Percentiles rank a stretch among this genome's conserved stretches.
phyloP scores from a whole-genome alignment of 1,140 invertebrate species.

The Geopemphigus sp. region DNA sequence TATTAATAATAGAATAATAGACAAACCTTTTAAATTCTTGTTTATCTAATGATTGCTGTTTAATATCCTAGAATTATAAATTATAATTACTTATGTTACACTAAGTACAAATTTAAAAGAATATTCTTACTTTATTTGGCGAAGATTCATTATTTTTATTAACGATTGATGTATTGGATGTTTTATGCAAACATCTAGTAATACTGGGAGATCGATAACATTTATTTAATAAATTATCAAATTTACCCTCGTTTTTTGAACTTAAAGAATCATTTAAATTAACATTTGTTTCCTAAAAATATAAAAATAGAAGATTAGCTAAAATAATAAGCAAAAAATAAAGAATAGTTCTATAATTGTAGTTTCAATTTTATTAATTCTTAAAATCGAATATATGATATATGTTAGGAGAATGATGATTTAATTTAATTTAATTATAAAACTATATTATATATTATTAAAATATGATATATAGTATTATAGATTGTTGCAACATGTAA shows the following conservation, averaged over 20 bases:
- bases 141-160: neutral
- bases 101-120: neutral
- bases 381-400: no score
- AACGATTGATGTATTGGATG: neutral
- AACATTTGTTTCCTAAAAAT: slow-evolving; percentile 2
- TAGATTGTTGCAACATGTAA: no score
- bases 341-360: no score
- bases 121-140: neutral
- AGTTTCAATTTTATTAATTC: no score
- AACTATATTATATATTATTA: no score
- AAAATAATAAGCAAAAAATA: no score
- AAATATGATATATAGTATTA: no score
- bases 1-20: neutral
- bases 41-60: slow-evolving; percentile 41
- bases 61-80: slow-evolving; percentile 27
- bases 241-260: neutral
- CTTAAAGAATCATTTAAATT: neutral
- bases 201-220: neutral
- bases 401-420: no score
- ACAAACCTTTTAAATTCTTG: slow-evolving; percentile 41
- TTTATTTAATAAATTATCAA: neutral
- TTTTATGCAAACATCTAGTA: neutral
- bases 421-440: no score
- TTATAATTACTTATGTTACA: neutral
- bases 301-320: neutral